Evolutionary conservation across 2,888 invertebrate genomes (phyloP), one percentile per base, ranked within the genome.

Genomic region (Mythimna ferrago): DNA sequence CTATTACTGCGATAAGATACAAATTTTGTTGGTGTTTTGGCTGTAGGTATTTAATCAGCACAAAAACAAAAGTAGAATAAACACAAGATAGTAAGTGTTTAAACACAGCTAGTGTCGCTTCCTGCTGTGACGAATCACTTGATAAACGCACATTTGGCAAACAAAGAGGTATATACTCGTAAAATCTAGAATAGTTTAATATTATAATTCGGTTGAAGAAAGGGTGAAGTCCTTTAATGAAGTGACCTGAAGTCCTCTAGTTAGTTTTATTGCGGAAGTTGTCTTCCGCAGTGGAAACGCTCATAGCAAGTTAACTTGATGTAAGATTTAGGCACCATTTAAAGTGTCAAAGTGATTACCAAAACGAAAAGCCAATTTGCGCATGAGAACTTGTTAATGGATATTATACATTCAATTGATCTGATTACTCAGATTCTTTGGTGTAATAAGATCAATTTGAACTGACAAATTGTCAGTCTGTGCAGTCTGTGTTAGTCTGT

Each of bases 41-140:
- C n/a, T 21, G 19, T 32, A 32, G 32, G 32, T 35, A n/a, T 38
- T 10, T 53, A 73, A 66, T 19, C 21, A 51, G 11, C 19, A 61
- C 2, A 51, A 44, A 73, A 57, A 65, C 11, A 56, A 11, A 73
- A 21, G 51, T 73, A 35, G 26, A 73, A 53, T 26, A 73, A 63
- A 53, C 71, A 56, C 19, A 7, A 66, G 58, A 60, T 63, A 72
- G 16, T 54, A 48, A 48, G 32, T n/a, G 63, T 51, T 66, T 26
- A 54, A 63, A 64, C 26, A 44, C 48, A 56, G 19, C 10, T 6
- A 66, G 57, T 71, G 6, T 56, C 16, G 35, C 56, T 80, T 74
- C 75, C 75, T 57, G 54, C 56, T 67, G 32, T 51, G 66, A 75
- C 61, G n/a, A 65, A 66, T 74, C 2, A 57, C 3, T 62, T 48